Evolutionary conservation across 2,797 vertebrate species (phyloP).

Genomic region (Sebastes trivittatus): DNA sequence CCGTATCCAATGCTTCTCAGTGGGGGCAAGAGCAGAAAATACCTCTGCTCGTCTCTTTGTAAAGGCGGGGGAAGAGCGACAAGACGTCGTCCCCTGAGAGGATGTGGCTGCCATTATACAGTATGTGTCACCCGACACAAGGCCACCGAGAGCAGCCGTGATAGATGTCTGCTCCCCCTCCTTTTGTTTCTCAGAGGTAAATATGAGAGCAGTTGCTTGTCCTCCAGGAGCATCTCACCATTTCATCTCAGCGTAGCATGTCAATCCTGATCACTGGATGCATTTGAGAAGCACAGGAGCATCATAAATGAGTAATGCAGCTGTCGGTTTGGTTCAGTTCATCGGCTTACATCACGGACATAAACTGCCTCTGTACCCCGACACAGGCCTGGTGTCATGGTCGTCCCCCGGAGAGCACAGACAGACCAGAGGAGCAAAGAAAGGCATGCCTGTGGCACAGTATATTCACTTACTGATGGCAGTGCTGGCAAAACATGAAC

Average conservation of each 20-base stretch:
- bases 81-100: conserved; percentile 33
- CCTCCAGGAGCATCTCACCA: conserved; percentile 46
- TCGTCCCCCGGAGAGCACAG: conserved; percentile 3
- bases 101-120: conserved; percentile 53
- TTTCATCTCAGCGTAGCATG: conserved; percentile 56
- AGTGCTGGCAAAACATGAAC: not conserved
- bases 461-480: not conserved
- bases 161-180: conserved; percentile 18
- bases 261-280: conserved; percentile 51
- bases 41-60: not conserved
- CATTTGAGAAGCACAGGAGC: conserved; percentile 42
- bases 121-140: conserved; percentile 70
- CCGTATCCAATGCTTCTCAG: not conserved
- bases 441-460: not conserved
- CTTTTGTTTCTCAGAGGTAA: conserved; percentile 28
- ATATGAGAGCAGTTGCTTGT: conserved; percentile 45
- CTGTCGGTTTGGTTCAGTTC: conserved; percentile 48
- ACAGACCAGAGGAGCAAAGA: not conserved
- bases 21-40: not conserved
- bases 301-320: conserved; percentile 60
- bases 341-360: not conserved
- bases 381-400: conserved; percentile 20
- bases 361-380: conserved; percentile 3
- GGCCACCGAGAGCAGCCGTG: conserved; percentile 17
- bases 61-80: not conserved